Percentiles rank a stretch among this genome's conserved stretches.
Evolutionary conservation across 2,797 vertebrate species (phyloP).

Genomic region (Gephyroberyx darwinii): DNA sequence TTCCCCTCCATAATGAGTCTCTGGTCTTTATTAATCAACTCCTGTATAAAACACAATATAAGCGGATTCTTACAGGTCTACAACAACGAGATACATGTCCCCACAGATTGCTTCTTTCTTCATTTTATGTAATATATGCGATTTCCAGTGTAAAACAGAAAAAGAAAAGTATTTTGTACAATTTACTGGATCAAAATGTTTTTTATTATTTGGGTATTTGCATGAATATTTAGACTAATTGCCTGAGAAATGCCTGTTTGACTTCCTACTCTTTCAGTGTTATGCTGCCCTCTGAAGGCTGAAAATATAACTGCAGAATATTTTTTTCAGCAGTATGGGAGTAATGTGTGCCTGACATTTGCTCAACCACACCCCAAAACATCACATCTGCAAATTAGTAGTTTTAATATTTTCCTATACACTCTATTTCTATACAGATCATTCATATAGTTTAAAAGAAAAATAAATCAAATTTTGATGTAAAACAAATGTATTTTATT

Average conservation of each 20-base stretch:
- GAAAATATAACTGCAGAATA: constrained; percentile 42
- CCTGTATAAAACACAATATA: constrained; percentile 7
- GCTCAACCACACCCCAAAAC: background rate
- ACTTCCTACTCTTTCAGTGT: constrained; percentile 36
- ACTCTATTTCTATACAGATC: background rate
- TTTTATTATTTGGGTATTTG: background rate
- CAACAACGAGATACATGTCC: no score
- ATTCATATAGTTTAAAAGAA: no score
- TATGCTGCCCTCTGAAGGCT: constrained; percentile 70
- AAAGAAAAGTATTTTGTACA: background rate
- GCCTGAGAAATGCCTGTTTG: background rate
- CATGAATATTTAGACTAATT: background rate
- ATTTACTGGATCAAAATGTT: background rate
- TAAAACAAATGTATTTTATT: no score
- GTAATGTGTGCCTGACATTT: background rate
- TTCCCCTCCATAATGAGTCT: constrained; percentile 43
- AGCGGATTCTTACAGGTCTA: background rate
- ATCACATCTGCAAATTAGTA: background rate
- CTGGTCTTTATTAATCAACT: constrained; percentile 39
- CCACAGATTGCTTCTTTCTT: no score
- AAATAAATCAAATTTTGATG: no score
- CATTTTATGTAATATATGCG: background rate
- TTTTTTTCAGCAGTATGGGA: background rate
- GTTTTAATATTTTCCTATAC: background rate
- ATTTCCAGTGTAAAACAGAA: background rate